These are phyloP conservation scores for Bubo blakistoni DNA, from an alignment of 2,113 vertebrate genomes.

Conservation along the genomic window DNA sequence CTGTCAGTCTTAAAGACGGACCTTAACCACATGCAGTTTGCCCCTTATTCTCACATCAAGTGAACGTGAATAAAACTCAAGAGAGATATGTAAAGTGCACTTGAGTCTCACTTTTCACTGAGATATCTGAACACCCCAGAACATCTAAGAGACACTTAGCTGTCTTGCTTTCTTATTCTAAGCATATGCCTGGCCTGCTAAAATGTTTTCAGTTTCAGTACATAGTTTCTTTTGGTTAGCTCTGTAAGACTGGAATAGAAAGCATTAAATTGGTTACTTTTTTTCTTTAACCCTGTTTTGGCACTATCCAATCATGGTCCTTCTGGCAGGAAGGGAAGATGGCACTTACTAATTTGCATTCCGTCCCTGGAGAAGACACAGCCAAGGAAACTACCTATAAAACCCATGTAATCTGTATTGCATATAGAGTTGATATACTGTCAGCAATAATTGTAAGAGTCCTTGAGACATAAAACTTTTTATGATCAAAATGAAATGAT, in stretches of 20 bases:
- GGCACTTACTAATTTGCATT: background rate
- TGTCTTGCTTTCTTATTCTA: background rate
- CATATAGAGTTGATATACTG: background rate
- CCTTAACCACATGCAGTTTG: background rate
- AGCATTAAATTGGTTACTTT: background rate
- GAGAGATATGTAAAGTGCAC: background rate
- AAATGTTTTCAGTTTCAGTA: background rate
- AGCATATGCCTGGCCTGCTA: background rate
- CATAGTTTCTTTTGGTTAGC: background rate
- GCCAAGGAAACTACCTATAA: background rate
- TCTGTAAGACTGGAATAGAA: background rate
- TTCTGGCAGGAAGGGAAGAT: background rate
- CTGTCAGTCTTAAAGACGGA: background rate
- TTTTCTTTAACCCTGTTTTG: background rate
- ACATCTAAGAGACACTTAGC: background rate
- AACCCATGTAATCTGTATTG: background rate
- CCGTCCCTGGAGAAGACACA: background rate
- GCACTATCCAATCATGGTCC: background rate
- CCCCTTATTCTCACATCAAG: background rate
- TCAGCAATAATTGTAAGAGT: background rate
- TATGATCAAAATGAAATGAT: background rate
- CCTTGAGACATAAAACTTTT: background rate
- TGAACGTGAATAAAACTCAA: background rate
- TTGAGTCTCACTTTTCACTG: background rate
- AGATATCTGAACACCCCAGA: background rate